Evolutionary conservation across 2,888 invertebrate species (phyloP).

Genomic region (Pardosa pseudoannulata): DNA sequence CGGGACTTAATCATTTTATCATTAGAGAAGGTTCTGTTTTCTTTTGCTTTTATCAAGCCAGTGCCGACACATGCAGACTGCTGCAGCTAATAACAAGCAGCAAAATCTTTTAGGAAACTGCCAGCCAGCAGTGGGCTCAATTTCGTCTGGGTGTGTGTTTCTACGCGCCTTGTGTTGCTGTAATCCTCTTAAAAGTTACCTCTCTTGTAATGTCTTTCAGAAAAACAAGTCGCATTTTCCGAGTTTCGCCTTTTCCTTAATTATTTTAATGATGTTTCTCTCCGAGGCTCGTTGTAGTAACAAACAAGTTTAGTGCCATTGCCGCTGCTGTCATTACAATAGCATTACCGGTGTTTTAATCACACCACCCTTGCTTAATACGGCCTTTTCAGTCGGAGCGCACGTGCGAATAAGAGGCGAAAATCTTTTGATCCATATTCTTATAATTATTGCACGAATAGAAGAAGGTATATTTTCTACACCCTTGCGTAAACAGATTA

Average conservation of each 20-base stretch:
- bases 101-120: slow-evolving; percentile 62
- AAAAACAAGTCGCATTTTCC: slow-evolving; percentile 70
- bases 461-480: slow-evolving; percentile 23
- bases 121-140: slow-evolving; percentile 41
- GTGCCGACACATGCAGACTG: slow-evolving; percentile 40
- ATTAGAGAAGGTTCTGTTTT: slow-evolving; percentile 63
- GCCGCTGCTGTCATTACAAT: slow-evolving; percentile 68
- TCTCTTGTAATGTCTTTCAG: slow-evolving; percentile 71
- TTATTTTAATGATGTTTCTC: slow-evolving; percentile 72
- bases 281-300: slow-evolving; percentile 36
- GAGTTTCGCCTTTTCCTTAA: slow-evolving; percentile 72
- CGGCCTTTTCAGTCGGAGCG: slow-evolving; percentile 36
- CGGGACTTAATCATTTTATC: slow-evolving; percentile 71
- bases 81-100: slow-evolving; percentile 56
- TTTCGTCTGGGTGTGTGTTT: slow-evolving; percentile 59
- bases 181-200: slow-evolving; percentile 66
- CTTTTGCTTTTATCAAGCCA: slow-evolving; percentile 62
- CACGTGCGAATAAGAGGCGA: slow-evolving; percentile 48
- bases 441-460: slow-evolving; percentile 63
- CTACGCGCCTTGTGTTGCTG: slow-evolving; percentile 49
- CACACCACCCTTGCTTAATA: slow-evolving; percentile 51
- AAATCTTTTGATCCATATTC: slow-evolving; percentile 68
- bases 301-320: slow-evolving; percentile 71
- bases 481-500: slow-evolving; percentile 61
- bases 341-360: slow-evolving; percentile 70